Conservation (phyloP, 2,888 invertebrate species). For the Hoplodrina blanda region DNA sequence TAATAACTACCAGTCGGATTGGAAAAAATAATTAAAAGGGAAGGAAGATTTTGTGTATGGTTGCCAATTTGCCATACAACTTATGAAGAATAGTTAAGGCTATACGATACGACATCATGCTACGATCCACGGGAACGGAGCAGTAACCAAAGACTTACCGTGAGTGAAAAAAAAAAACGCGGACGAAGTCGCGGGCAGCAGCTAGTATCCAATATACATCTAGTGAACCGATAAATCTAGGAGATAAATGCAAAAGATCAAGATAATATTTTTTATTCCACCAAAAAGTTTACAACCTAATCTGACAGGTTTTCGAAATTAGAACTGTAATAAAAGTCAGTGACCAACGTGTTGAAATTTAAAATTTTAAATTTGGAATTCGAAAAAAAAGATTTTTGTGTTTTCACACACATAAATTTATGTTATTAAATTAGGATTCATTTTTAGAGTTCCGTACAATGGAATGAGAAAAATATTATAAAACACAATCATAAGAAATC, state of each 20-base stretch:
- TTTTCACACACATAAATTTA: conserved; percentile 37
- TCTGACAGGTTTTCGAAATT: conserved; percentile 47
- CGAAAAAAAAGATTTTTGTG: neutral
- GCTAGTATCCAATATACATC: conserved; percentile 3
- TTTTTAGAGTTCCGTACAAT: conserved; percentile 10
- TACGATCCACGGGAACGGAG: too few species aligned
- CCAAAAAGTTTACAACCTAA: conserved; percentile 22
- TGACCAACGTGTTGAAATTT: conserved; percentile 35
- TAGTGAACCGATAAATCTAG: conserved; percentile 6
- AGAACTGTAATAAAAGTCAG: conserved; percentile 47
- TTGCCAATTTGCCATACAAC: too few species aligned
- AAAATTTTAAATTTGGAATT: conserved; percentile 1
- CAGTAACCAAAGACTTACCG: too few species aligned
- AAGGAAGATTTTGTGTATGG: too few species aligned
- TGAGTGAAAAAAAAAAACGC: too few species aligned
- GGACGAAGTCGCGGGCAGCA: too few species aligned
- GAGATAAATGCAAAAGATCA: conserved; percentile 21
- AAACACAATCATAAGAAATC: too few species aligned
- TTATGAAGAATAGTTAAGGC: too few species aligned
- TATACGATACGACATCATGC: too few species aligned
- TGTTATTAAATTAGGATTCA: neutral
- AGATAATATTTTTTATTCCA: conserved; percentile 19
- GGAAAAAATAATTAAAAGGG: too few species aligned
- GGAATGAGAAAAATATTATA: neutral
- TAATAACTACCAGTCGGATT: too few species aligned